A percentile compares a stretch with the other conserved stretches of the same genome.
Conservation (phyloP, 2,888 invertebrate species). For the Ornithoptera alexandrae region DNA sequence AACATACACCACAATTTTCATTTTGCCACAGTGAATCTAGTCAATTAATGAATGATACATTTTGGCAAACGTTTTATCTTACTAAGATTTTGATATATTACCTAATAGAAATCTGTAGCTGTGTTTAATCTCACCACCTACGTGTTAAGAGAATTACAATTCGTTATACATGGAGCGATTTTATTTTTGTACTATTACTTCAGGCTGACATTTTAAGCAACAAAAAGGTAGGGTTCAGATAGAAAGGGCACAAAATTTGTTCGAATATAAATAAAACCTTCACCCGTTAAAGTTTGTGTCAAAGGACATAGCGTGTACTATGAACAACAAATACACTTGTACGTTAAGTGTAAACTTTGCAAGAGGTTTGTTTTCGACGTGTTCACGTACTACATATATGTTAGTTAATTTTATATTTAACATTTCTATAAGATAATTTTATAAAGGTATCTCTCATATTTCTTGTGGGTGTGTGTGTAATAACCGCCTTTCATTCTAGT, state of each 20-base stretch:
- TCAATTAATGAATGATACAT: background rate
- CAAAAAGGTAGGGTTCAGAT: conserved; percentile 1
- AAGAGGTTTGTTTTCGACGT: background rate
- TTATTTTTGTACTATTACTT: background rate
- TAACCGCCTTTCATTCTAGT: background rate
- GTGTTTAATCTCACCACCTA: too few relatives aligned
- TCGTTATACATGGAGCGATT: background rate
- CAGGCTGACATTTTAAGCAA: background rate
- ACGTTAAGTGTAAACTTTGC: background rate
- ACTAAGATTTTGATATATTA: too few relatives aligned
- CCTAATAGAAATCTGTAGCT: too few relatives aligned
- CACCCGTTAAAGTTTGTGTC: conserved; percentile 18
- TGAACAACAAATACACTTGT: background rate
- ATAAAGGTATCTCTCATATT: too few relatives aligned
- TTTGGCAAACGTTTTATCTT: too few relatives aligned
- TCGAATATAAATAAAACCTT: conserved; percentile 22
- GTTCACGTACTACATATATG: too few relatives aligned
- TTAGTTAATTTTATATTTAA: too few relatives aligned
- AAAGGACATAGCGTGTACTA: conserved; percentile 6
- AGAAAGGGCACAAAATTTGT: conserved; percentile 15
- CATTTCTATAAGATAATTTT: too few relatives aligned
- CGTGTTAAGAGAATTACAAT: too few relatives aligned
- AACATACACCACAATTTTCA: background rate
- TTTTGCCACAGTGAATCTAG: background rate
- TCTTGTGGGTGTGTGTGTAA: background rate